These are phyloP conservation scores for Meandrina meandrites DNA, from an alignment of 92 coral and sea anemone genomes.

Conservation along the genomic window DNA sequence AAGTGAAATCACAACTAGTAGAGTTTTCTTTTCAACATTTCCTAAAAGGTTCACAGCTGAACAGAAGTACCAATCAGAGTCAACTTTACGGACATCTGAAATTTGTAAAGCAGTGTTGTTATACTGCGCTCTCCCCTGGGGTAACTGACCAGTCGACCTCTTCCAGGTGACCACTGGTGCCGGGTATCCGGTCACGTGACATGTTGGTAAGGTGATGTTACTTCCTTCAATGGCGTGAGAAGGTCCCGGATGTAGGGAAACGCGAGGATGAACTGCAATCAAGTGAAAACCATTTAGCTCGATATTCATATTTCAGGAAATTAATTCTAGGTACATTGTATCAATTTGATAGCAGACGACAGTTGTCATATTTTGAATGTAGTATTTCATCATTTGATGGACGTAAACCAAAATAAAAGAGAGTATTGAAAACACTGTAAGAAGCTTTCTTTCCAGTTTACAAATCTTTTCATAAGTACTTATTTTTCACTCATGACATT, in stretches of 20 bases:
- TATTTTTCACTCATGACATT: no score
- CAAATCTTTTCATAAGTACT: no score
- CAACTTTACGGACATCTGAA: neutral
- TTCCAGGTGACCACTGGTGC: slow-evolving; percentile 59
- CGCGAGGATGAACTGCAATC: neutral
- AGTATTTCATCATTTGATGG: no score
- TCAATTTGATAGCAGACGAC: no score
- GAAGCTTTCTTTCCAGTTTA: no score
- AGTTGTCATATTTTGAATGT: no score
- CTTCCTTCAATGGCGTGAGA: neutral
- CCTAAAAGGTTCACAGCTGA: slow-evolving; percentile 39
- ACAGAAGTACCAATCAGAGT: slow-evolving; percentile 46
- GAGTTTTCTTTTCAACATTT: neutral
- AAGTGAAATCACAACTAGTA: slow-evolving; percentile 11
- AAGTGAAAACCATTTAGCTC: no score
- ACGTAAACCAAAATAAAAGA: no score
- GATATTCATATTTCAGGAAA: no score
- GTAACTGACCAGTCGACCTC: slow-evolving; percentile 39
- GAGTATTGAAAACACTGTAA: no score
- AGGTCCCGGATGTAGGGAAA: neutral
- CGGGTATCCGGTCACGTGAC: slow-evolving; percentile 26
- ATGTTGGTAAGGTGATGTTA: neutral
- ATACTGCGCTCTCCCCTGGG: slow-evolving; percentile 22
- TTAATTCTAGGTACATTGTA: no score
- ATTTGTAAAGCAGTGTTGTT: slow-evolving; percentile 11